A percentile compares a stretch with the other conserved stretches of the same genome.
phyloP scores from a whole-genome alignment of 2,888 invertebrate genomes.

The Periphyllus acericola region DNA sequence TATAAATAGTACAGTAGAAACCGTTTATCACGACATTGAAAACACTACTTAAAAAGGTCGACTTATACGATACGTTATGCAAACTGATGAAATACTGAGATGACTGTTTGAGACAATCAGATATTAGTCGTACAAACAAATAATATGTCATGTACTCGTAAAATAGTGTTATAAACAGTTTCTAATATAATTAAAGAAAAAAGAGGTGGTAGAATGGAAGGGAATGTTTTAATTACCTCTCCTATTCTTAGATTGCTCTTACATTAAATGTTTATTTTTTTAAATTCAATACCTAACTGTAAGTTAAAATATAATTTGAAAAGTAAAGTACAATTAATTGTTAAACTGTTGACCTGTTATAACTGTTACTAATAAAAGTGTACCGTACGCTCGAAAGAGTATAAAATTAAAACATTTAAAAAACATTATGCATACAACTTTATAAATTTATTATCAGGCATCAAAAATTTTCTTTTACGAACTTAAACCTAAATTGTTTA shows the following conservation, averaged over 20 bases:
- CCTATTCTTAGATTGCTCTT: not conserved
- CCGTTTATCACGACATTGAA: no score
- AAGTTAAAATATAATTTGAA: not conserved
- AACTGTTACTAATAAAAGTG: not conserved
- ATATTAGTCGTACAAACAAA: no score
- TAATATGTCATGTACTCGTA: no score
- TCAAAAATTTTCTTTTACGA: not conserved
- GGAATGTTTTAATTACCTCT: no score
- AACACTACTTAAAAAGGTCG: no score
- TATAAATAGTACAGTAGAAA: no score
- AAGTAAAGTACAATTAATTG: not conserved
- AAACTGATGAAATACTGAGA: no score
- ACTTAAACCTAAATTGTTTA: not conserved
- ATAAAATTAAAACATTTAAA: not conserved
- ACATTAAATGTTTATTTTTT: not conserved
- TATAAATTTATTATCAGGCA: not conserved
- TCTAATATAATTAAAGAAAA: no score
- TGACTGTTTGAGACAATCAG: no score
- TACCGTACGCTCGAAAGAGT: not conserved
- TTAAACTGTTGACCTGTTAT: not conserved
- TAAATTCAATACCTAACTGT: not conserved
- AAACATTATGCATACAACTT: not conserved
- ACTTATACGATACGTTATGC: no score
- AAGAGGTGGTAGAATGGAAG: no score
- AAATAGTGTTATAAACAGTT: no score